Evolutionary conservation across 1,140 invertebrate species (phyloP), one percentile per base, ranked within the genome.

Genomic region (Gryon sp.): DNA sequence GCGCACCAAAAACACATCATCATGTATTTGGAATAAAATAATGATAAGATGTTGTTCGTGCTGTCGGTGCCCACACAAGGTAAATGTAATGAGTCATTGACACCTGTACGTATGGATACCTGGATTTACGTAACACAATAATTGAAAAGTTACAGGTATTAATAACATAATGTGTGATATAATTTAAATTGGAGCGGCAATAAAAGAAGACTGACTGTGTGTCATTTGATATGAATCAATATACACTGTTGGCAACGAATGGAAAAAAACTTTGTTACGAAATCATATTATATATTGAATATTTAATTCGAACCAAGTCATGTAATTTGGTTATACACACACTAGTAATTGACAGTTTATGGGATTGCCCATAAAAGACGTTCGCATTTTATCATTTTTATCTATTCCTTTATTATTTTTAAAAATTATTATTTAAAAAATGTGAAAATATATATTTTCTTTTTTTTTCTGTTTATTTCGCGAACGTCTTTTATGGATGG

Each of bases 101-200:
- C 70, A 75, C 70, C 70, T 75, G 70, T 75, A 53, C 40, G 57
- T 38, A 36, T 45, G 70, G 34, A 52, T 52, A 73, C 57, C 18
- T 52, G 36, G 26, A 75, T 62, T 68, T 68, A 68, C 63, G 72
- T 75, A 75, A 75, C 40, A 36, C 40, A 24, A 62, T 68, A 68
- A 68, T 76, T 68, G 65, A 76, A 76, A 76, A 76, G 59, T 76
- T 76, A 76, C 59, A 59, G 36, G 65, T 76, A 76, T 76, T 76
- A 76, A 70, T 70, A 76, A 65, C 73, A 59, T 76, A 69, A 70
- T 65, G 63, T 32, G 28, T 76, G 73, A 76, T 76, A 76, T 65
- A 69, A 76, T 76, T 70, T 52, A 65, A 70, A 70, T 70, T 70
- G 65, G 52, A 65, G 52, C 30, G 60, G 59, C 50, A 70, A 70